Conservation (phyloP, 2,797 vertebrate species). For the Hipposideros larvatus region DNA sequence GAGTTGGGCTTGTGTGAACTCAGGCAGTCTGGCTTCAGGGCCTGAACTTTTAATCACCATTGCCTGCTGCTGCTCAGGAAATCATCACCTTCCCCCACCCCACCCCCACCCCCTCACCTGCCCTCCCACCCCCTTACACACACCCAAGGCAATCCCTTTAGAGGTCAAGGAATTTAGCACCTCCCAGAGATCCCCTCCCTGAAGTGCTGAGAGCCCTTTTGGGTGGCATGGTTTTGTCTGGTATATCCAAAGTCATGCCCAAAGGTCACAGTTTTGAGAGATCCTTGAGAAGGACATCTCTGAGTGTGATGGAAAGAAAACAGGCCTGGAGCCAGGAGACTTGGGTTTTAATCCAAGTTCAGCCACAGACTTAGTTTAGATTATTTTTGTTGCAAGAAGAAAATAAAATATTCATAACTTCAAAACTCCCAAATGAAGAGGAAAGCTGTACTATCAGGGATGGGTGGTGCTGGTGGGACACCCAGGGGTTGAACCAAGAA, state of each 20-base stretch:
- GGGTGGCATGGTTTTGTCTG: neutral
- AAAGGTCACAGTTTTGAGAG: neutral
- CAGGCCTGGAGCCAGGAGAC: neutral
- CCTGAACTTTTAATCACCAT: neutral
- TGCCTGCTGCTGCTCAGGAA: neutral
- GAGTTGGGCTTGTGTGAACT: neutral
- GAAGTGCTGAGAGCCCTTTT: neutral
- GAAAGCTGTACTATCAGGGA: neutral
- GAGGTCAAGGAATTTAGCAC: neutral
- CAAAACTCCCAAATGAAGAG: neutral
- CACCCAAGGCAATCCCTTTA: neutral
- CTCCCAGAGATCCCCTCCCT: neutral
- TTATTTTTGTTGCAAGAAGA: slow-evolving; percentile 1
- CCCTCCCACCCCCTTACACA: neutral
- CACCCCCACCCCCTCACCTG: neutral
- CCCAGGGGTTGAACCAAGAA: neutral
- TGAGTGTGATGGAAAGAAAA: neutral
- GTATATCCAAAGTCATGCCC: neutral
- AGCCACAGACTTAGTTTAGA: neutral
- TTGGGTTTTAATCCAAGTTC: neutral
- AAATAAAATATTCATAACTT: neutral
- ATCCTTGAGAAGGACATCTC: neutral
- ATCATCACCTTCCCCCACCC: too few species aligned
- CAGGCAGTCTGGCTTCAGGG: neutral
- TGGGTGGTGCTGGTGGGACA: neutral